Base-by-base conservation (phyloP, 2,113 vertebrate species). In the Xenus cinereus region DNA sequence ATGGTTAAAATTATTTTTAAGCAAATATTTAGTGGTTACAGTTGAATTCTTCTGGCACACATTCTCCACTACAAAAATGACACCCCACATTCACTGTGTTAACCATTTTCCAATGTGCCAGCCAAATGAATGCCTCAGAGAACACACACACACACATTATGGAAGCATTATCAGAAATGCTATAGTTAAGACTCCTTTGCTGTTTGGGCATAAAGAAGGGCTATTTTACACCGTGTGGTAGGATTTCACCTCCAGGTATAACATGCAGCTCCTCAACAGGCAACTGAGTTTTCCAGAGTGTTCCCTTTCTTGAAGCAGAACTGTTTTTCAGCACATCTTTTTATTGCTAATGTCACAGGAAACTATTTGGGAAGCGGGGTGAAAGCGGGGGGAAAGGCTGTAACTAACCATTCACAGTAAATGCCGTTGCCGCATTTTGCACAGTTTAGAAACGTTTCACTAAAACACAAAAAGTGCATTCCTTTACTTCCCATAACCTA, bases 1-100 rank as follows among this genome's bases (percentile, higher is more conserved):
- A 98, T 98, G 98, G 97, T 97, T 98, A 98, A 98, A 98, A 98
- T 98, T 98, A 98, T 98, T 97, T 98, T 98, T 97, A 98, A 98
- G 95, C 97, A 97, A 98, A 98, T 98, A 97, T 98, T 98, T 97
- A 98, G 95, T 98, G 98, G 98, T 98, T 97, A 96, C 89, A 95
- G 96, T 95, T 98, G 97, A 98, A 93, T 97, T 98, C 96, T 98
- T 98, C 95, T 98, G 97, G 93, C 97, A 97, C 97, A 97, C 96
- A 97, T 96, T 97, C 97, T 96, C 96, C 97, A 97, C 95, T 97
- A 97, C 78, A 98, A 96, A 97, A 98, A 98, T 88, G 96, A 97
- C 97, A 97, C 88, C 95, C 96, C 91, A 94, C 97, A 97, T 97
- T 98, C 93, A 96, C 79, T 97, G 94, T 97, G 97, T 98, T 98